Evolutionary conservation across 2,797 vertebrate genomes (phyloP).

Genomic region (Sandelia bainsii): DNA sequence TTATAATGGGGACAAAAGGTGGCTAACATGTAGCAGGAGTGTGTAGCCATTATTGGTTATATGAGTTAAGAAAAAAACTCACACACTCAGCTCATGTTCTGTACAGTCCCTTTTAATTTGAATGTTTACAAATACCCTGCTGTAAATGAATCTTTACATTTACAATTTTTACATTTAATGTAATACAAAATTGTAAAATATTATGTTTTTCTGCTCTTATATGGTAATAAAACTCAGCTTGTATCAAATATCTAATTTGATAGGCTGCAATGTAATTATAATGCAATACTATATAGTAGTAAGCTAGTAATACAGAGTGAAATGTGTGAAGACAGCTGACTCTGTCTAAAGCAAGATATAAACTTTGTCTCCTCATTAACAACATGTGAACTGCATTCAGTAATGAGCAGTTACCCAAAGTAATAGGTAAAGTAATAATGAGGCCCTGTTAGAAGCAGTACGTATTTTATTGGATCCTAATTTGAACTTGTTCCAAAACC

Average conservation of each 20-base stretch:
- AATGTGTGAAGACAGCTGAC: constrained; percentile 44
- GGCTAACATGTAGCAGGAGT: too few species aligned
- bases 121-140: constrained; percentile 57
- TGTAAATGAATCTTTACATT: constrained; percentile 60
- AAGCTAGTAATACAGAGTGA: neutral
- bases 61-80: too few species aligned
- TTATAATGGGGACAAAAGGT: too few species aligned
- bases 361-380: constrained; percentile 65
- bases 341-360: constrained; percentile 39
- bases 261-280: neutral
- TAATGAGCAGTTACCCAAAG: constrained; percentile 66
- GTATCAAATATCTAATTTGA: too few species aligned
- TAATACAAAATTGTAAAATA: constrained; percentile 33
- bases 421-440: constrained; percentile 52
- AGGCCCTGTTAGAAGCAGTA: constrained; percentile 41
- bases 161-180: constrained; percentile 40
- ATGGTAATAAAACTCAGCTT: constrained; percentile 31
- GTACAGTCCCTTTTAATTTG: constrained; percentile 21
- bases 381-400: constrained; percentile 58
- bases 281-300: neutral
- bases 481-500: constrained; percentile 41
- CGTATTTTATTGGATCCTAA: constrained; percentile 64
- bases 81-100: too few species aligned
- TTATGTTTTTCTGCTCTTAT: constrained; percentile 27
- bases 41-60: too few species aligned